Evolutionary conservation across 2,888 invertebrate genomes (phyloP), one percentile per base, ranked within the genome.

Genomic region (Buathra laborator): DNA sequence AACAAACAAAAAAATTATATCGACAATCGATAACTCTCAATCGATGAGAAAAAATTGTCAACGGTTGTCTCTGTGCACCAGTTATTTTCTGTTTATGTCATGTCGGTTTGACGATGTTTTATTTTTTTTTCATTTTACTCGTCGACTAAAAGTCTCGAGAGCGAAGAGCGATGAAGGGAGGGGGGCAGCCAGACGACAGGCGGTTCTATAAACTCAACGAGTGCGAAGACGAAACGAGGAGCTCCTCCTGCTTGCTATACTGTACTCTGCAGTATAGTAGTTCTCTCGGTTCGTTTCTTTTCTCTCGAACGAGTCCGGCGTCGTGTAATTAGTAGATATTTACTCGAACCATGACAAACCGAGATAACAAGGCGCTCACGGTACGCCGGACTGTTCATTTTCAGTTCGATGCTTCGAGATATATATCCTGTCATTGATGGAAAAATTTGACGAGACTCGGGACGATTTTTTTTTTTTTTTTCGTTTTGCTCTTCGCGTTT

Each of bases 261-360:
- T 32, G 72, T 51, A 64, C 62, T 53, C 62, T 53, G 37, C 16
- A 24, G 48, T 44, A 19, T 29, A 37, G 12, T 71, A 37, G 37
- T 14, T 29, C 37, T 59, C 19, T 62, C 53, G 68, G 43, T 64
- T 64, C 44, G 44, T 62, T 70, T 44, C 29, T 48, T 37, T 37
- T 67, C 29, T 9, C 43, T 72, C 53, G 53, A 44, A 24, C 14
- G 78, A 68, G 56, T 82, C 80, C 79, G 71, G 24, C 62, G 71
- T 46, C 76, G 82, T 82, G 82, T 85, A 85, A 85, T 85, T 85
- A 85, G 71, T 82, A 44, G 82, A 80, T 80, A 72, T 85, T 82
- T 82, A 80, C 82, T 82, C 82, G 85, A 85, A 76, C 76, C 82
- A 79, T 80, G 79, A 82, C 79, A 76, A 80, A 82, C 64, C 46